These are phyloP conservation scores for Ovis canadensis DNA, from an alignment of 2,113 vertebrate species.

Conservation along the genomic window DNA sequence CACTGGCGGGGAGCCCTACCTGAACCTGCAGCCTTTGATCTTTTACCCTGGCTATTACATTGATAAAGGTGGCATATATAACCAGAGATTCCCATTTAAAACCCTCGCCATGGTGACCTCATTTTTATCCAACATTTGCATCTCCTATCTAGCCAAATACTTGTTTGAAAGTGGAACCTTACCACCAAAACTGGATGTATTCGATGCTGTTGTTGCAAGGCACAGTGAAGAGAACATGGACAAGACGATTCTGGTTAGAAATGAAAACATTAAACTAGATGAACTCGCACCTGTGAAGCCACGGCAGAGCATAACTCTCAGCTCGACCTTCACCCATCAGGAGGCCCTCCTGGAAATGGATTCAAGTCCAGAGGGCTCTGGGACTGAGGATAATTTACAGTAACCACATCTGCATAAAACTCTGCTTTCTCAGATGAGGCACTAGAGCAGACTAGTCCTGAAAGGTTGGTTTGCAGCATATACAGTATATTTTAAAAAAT, in stretches of 20 bases:
- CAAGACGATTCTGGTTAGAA: conserved; percentile 92
- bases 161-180: conserved; percentile 94
- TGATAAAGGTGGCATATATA: conserved; percentile 83
- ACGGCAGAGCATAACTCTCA: conserved; percentile 83
- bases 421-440: conserved; percentile 35
- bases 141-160: conserved; percentile 93
- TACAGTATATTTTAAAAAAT: conserved; percentile 45
- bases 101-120: conserved; percentile 92
- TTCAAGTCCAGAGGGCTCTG: conserved; percentile 89
- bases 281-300: conserved; percentile 92
- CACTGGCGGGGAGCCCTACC: conserved; percentile 94
- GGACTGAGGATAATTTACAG: conserved; percentile 82
- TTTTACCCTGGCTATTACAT: conserved; percentile 91
- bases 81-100: conserved; percentile 96
- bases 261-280: conserved; percentile 93
- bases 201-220: conserved; percentile 94
- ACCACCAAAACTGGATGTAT: conserved; percentile 93
- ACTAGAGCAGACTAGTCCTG: conserved; percentile 1
- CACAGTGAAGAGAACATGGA: conserved; percentile 98
- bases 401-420: conserved; percentile 50
- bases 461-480: conserved; percentile 59
- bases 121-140: conserved; percentile 88
- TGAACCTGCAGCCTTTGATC: conserved; percentile 93
- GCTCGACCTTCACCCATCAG: conserved; percentile 90
- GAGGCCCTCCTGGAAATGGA: conserved; percentile 87